These are phyloP conservation scores for Sminthurinus aureus DNA, from an alignment of 2,888 invertebrate genomes.

Conservation along the genomic window DNA sequence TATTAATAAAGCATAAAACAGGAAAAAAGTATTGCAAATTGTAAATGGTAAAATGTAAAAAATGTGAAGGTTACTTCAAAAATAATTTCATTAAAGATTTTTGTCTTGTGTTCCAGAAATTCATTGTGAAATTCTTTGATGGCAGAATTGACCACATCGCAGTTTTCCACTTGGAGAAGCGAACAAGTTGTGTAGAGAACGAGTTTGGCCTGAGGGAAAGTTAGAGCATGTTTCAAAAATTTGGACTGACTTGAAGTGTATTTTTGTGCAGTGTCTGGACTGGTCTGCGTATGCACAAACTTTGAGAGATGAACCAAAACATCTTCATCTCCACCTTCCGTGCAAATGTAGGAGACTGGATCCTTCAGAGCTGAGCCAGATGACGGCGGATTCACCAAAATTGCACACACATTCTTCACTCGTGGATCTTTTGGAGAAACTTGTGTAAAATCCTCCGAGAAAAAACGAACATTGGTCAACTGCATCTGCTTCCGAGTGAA, in stretches of 20 bases:
- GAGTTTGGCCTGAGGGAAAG: slow-evolving; percentile 49
- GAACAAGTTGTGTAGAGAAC: slow-evolving; percentile 57
- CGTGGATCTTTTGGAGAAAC: slow-evolving; percentile 49
- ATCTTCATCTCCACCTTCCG: slow-evolving; percentile 56
- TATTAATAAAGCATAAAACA: too few relatives aligned
- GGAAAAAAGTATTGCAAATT: too few relatives aligned
- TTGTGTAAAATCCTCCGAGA: slow-evolving; percentile 48
- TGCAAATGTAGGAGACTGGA: slow-evolving; percentile 54
- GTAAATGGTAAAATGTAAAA: too few relatives aligned
- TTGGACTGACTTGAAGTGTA: slow-evolving; percentile 42
- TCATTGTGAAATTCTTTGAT: slow-evolving; percentile 37
- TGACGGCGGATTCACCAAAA: slow-evolving; percentile 56
- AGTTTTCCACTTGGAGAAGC: slow-evolving; percentile 48
- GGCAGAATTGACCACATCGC: slow-evolving; percentile 47
- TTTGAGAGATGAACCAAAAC: slow-evolving; percentile 48
- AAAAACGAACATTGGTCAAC: slow-evolving; percentile 48
- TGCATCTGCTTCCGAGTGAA: slow-evolving; percentile 48
- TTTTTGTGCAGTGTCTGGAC: slow-evolving; percentile 19
- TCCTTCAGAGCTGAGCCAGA: slow-evolving; percentile 57
- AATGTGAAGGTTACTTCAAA: slow-evolving; percentile 18
- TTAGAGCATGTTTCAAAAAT: slow-evolving; percentile 49
- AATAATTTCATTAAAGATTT: slow-evolving; percentile 31
- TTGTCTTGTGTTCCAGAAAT: slow-evolving; percentile 30
- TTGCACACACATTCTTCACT: slow-evolving; percentile 50
- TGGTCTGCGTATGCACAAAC: slow-evolving; percentile 45